phyloP scores from a whole-genome alignment of 64 coral and sea anemone genomes.

The Montipora efflorescens region DNA sequence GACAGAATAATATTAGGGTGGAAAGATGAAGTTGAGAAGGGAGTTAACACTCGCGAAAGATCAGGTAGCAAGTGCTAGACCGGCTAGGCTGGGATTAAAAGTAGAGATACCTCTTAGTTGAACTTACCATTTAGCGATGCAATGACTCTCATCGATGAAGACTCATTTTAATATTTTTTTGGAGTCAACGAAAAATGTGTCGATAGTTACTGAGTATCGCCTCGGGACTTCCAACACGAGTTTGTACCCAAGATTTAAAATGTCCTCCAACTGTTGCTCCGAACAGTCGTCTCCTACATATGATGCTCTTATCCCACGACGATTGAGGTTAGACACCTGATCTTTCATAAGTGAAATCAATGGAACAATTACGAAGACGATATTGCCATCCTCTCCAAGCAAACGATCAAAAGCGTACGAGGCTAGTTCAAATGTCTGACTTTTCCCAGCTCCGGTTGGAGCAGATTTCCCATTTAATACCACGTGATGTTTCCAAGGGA shows the following conservation, averaged over 20 bases:
- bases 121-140: too few species aligned
- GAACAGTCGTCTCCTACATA: too few species aligned
- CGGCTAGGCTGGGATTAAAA: neutral
- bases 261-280: too few species aligned
- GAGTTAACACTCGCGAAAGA: neutral
- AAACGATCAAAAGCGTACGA: too few species aligned
- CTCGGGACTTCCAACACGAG: slow-evolving; percentile 27
- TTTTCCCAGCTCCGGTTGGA: too few species aligned
- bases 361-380: too few species aligned
- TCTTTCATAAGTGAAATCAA: slow-evolving; percentile 59
- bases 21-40: slow-evolving; percentile 41
- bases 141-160: too few species aligned
- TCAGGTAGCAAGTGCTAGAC: neutral
- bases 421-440: too few species aligned
- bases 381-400: too few species aligned
- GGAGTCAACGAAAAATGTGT: slow-evolving; percentile 4
- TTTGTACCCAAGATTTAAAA: neutral
- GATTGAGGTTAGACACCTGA: slow-evolving; percentile 13
- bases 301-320: neutral
- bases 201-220: slow-evolving; percentile 14
- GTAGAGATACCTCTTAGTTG: neutral
- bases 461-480: too few species aligned
- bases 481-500: too few species aligned
- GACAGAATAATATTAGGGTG: slow-evolving; percentile 31
- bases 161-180: neutral